These are phyloP conservation scores for Oeneis ivallda DNA, from an alignment of 2,888 invertebrate genomes.

Conservation along the genomic window DNA sequence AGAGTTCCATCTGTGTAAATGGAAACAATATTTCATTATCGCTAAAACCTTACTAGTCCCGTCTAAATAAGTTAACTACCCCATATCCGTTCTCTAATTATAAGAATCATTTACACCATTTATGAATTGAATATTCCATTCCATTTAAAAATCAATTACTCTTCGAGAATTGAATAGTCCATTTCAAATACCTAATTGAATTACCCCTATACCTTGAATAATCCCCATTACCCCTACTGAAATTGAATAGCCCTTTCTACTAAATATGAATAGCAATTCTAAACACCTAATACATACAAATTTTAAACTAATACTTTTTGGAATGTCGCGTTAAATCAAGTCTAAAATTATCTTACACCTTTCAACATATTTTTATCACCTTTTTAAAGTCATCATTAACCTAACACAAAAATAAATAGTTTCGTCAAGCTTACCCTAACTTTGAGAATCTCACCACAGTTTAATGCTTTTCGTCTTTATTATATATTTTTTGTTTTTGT, in stretches of 20 bases:
- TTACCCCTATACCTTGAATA: neutral
- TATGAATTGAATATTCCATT: neutral
- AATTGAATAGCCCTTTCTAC: neutral
- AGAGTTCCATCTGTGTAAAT: neutral
- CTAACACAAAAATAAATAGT: constrained; percentile 10
- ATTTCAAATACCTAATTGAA: neutral
- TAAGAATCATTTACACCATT: neutral
- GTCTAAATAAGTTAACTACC: neutral
- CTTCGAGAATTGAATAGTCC: neutral
- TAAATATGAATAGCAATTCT: neutral
- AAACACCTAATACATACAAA: neutral
- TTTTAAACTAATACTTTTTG: constrained; percentile 20
- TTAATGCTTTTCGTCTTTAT: constrained; percentile 2
- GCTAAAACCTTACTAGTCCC: neutral
- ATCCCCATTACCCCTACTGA: neutral
- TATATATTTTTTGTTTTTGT: neutral
- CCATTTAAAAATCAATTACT: neutral
- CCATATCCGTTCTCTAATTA: neutral
- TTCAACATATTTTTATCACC: constrained; percentile 4
- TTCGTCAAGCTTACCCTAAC: neutral
- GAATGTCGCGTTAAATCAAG: constrained; percentile 20
- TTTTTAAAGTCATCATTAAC: neutral
- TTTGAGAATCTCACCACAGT: neutral
- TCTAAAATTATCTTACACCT: constrained; percentile 7
- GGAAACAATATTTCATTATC: neutral